Base-by-base conservation (phyloP, 2,888 invertebrate species). In the Carcina quercana region DNA sequence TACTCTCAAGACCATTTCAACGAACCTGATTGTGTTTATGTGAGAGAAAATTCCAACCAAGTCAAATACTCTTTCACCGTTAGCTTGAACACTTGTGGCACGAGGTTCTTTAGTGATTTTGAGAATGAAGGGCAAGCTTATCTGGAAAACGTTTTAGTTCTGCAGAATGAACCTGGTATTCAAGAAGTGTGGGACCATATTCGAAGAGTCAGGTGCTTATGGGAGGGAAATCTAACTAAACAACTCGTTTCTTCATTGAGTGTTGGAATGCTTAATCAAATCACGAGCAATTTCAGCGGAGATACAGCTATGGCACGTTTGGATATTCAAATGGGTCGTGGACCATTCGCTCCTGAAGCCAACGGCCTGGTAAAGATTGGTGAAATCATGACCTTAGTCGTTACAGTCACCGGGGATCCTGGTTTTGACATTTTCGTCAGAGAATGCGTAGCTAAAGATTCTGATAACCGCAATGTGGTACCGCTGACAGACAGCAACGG, bases 281-380 rank as follows among this genome's bases (percentile, higher is more conserved):
- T 93, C 47, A 90, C 92, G 6, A 91, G 93, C 35, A 92, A 93
- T 30, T 94, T 94, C 68, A 92, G 91, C 45, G 93, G 93, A n/a
- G 93, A 94, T 44, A 92, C 93, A 1, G 93, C 92, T 0, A 89
- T 90, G 70, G 93, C 93, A 4, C 87, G 89, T 40, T 72, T 94
- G 29, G 93, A 93, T 45, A 91, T 94, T 33, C 91, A 92, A 68
- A 73, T 87, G 17, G 94, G 94, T 3, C 86, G 88, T 54, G 93
- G 93, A 34, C 93, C 93, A 11, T 91, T 92, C 50, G 92, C 92
- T 1, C 88, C 88, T 3, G 87, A 90, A 32, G 93, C 92, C 0
- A 89, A 89, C 42, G 93, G 93, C 1, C 78, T 93, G 20, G 90
- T 94, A 5, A 92, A 92, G 68, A 93, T 94, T 42, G 93, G 94